A percentile compares a stretch with the other conserved stretches of the same genome.
phyloP scores from a whole-genome alignment of 2,113 vertebrate genomes.

The Entelurus aequoreus region DNA sequence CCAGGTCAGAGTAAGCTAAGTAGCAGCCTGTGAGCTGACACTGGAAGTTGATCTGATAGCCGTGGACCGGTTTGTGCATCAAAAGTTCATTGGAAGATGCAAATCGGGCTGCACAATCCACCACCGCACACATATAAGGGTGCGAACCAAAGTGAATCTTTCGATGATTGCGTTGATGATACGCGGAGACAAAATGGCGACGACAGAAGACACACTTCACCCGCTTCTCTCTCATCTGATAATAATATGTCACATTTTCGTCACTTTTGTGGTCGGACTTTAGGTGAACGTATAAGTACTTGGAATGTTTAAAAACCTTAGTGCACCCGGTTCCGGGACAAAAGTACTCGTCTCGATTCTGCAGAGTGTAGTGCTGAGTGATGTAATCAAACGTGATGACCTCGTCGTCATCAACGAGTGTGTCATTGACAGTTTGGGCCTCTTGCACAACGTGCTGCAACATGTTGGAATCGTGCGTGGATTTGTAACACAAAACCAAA shows the following conservation, averaged over 20 bases:
- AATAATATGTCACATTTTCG: constrained; percentile 87
- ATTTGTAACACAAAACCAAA: constrained; percentile 70
- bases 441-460: constrained; percentile 67
- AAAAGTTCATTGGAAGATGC: constrained; percentile 83
- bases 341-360: constrained; percentile 88
- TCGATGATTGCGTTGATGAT: constrained; percentile 86
- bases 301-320: constrained; percentile 89
- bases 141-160: constrained; percentile 80
- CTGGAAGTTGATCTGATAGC: constrained; percentile 84
- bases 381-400: constrained; percentile 85
- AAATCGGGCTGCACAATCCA: constrained; percentile 84
- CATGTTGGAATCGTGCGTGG: constrained; percentile 72
- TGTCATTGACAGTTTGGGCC: constrained; percentile 55
- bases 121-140: constrained; percentile 85
- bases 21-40: constrained; percentile 90
- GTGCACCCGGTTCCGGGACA: constrained; percentile 89
- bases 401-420: constrained; percentile 61
- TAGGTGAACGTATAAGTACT: constrained; percentile 90
- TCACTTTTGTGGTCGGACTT: constrained; percentile 88
- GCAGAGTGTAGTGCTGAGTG: constrained; percentile 78
- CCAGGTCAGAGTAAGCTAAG: constrained; percentile 87
- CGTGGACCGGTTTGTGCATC: constrained; percentile 87
- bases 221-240: constrained; percentile 87
- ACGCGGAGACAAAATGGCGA: constrained; percentile 86
- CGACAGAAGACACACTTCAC: constrained; percentile 92